Evolutionary conservation across 2,888 invertebrate species (phyloP).

Genomic region (Mycalesis mineus): DNA sequence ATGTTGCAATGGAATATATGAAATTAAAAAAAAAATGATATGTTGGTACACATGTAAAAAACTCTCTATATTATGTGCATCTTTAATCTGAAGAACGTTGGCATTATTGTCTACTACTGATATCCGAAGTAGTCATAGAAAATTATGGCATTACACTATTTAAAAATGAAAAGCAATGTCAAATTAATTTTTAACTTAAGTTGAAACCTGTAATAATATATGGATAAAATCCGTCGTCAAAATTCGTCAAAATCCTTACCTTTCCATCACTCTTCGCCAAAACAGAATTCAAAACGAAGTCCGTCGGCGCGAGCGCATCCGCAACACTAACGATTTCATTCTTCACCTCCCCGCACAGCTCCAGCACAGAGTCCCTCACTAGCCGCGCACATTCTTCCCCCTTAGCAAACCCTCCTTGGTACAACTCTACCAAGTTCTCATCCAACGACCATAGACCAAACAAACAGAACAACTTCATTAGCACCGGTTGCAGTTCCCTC

Average conservation of each 20-base stretch:
- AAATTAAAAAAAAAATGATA: no score
- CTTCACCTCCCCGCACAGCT: constrained; percentile 84
- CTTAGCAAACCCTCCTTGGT: constrained; percentile 81
- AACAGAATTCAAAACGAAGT: constrained; percentile 92
- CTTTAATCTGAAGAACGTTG: no score
- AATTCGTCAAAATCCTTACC: constrained; percentile 61
- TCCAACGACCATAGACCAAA: constrained; percentile 77
- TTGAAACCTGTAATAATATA: no score
- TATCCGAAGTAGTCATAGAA: no score
- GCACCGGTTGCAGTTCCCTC: constrained; percentile 57
- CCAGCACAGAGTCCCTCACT: constrained; percentile 82
- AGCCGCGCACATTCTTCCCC: constrained; percentile 77
- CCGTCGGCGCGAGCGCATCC: constrained; percentile 92
- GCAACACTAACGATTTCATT: constrained; percentile 86
- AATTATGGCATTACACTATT: no score
- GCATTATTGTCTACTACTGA: no score
- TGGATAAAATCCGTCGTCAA: background rate
- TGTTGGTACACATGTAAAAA: no score
- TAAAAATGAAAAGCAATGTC: no score
- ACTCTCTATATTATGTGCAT: no score
- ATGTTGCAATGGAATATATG: no score
- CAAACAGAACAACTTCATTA: constrained; percentile 65
- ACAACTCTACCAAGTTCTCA: constrained; percentile 84
- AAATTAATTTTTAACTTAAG: no score
- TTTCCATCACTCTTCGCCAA: constrained; percentile 91